Evolutionary conservation across 2,797 vertebrate species (phyloP).

Genomic region (Mastacembelus armatus): DNA sequence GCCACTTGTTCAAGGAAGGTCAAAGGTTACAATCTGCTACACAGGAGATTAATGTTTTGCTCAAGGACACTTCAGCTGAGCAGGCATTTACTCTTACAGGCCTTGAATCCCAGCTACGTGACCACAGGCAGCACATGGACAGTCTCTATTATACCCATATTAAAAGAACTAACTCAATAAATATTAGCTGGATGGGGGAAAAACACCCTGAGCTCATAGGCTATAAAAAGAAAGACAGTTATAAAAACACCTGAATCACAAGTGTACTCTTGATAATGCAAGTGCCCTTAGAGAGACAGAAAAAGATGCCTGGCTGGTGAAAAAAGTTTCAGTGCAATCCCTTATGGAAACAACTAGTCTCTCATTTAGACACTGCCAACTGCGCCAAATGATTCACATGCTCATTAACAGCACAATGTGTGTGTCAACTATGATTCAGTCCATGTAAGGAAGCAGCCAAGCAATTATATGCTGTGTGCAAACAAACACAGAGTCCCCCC

Average conservation of each 20-base stretch:
- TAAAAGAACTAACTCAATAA: not conserved
- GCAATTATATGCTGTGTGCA: constrained; percentile 72
- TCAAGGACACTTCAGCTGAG: constrained; percentile 5
- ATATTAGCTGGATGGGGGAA: no score
- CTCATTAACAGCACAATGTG: constrained; percentile 64
- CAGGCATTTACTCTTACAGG: not conserved
- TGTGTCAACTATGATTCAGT: constrained; percentile 63
- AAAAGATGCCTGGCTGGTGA: constrained; percentile 4
- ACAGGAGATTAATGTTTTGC: constrained; percentile 6
- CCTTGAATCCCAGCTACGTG: not conserved
- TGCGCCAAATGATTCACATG: constrained; percentile 63
- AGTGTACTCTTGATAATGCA: not conserved
- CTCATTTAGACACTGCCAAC: constrained; percentile 21
- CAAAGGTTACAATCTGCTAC: no score
- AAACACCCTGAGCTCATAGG: not conserved
- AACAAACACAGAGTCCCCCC: constrained; percentile 59
- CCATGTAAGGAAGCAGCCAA: constrained; percentile 62
- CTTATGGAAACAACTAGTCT: constrained; percentile 27
- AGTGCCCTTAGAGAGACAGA: not conserved
- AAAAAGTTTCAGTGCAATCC: constrained; percentile 26
- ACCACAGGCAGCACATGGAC: not conserved
- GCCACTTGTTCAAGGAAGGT: not conserved
- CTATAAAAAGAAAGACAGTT: not conserved
- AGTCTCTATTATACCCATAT: not conserved
- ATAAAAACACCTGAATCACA: constrained; percentile 9